Evolutionary conservation across 2,113 vertebrate genomes (phyloP).

Genomic region (Scolopax mira): DNA sequence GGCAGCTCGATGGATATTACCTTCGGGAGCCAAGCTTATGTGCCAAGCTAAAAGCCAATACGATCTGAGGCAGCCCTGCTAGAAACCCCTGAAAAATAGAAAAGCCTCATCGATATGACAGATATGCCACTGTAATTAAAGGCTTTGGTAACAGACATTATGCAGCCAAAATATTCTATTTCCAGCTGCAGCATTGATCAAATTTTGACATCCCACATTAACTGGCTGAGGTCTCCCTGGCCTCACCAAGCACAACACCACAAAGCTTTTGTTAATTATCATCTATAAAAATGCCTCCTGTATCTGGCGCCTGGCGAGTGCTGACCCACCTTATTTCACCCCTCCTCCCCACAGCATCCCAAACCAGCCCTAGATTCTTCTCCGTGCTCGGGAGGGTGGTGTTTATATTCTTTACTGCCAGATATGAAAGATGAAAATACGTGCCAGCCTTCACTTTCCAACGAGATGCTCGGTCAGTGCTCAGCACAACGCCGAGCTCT

Average conservation of each 20-base stretch:
- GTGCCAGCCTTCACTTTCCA: background rate
- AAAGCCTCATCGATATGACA: background rate
- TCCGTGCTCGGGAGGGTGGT: background rate
- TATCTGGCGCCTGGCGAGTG: background rate
- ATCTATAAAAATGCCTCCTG: fast-evolving
- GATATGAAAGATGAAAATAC: background rate
- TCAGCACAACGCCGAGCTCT: fast-evolving
- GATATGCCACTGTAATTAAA: slow-evolving; percentile 1
- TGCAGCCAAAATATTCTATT: slow-evolving; percentile 28
- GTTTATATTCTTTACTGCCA: background rate
- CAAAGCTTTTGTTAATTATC: background rate
- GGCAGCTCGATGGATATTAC: slow-evolving; percentile 6
- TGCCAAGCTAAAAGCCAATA: background rate
- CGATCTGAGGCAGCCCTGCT: background rate
- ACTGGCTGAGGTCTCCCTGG: background rate
- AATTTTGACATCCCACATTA: background rate
- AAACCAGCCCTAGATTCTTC: background rate
- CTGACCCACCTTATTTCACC: background rate
- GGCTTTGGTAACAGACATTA: background rate
- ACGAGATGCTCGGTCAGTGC: background rate
- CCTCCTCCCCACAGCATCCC: background rate
- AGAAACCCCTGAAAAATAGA: background rate
- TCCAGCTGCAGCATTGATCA: slow-evolving; percentile 19
- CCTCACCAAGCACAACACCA: background rate
- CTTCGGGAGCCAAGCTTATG: background rate